Evolutionary conservation across 2,113 vertebrate genomes (phyloP), one percentile per base, ranked within the genome.

Genomic region (Puffinus mauretanicus): DNA sequence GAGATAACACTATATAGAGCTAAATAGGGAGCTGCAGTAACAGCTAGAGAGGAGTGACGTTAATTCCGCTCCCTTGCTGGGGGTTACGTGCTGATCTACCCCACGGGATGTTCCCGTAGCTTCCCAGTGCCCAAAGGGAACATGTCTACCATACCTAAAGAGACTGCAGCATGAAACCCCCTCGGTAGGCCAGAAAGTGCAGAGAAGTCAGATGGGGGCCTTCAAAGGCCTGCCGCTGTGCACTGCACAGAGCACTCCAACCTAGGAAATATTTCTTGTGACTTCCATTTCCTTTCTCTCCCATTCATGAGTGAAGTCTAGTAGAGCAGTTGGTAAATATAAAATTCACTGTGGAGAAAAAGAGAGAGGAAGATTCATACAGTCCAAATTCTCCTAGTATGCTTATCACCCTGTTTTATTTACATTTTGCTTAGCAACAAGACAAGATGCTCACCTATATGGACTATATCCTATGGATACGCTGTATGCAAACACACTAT

Each of bases 21-120:
- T 66, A 38, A 10, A 69, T 34, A 27, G 20, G 34, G 60, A 85
- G 7, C 16, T 47, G 54, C 29, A 61, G 57, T 5, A 27, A 15
- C 1, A 1, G 29, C 46, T 52, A 38, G 4, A 5, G 52, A 32
- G 46, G 9, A 52, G 30, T 1, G 36, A 34, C 0, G 0, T 8
- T 16, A 15, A 18, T 36, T 25, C 26, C 2, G 0, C 22, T 32
- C 40, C 46, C 51, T 49, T 6, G 5, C 24, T 18, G 21, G 18
- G 42, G 20, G 5, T 9, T 54, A 42, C 1, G 0, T 17, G 51
- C 34, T 64, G 22, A 21, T 47, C 51, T 82, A 49, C 34, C 38
- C 38, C 47, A 4, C 0, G 5, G 46, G 21, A 30, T 19, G 34
- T 5, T 60, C 36, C 70, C 4, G 0, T 32, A 62, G 30, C 36